Base-by-base conservation (phyloP, 2,113 vertebrate species). In the Oxyura jamaicensis region DNA sequence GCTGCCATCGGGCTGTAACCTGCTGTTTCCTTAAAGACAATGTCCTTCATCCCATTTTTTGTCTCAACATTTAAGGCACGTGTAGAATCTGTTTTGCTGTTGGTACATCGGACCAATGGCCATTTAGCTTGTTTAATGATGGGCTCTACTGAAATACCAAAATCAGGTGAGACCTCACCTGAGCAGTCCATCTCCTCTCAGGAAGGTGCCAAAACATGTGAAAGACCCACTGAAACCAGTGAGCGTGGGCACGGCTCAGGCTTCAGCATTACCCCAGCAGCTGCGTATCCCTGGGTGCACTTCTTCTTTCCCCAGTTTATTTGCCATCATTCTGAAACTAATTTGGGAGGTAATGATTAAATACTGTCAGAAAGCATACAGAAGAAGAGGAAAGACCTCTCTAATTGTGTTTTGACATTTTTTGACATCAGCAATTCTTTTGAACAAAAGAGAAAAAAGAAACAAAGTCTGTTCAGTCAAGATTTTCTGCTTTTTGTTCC, bases 321-420 rank as follows among this genome's bases (percentile, higher is more conserved):
- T 95, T 94, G 59, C 73, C 80, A 29, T 81, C 81, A 52, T 82
- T 93, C 62, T 87, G 69, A 91, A 92, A 39, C 60, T 89, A 39
- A 81, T 84, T 92, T 84, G 74, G 66, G 84, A 95, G 73, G 29
- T 76, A 95, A 68, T 79, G 58, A 93, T 91, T 97, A 72, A 84
- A 84, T 91, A 44, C 81, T 82, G 83, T 92, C 93, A 91, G 80
- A 81, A 92, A 65, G 83, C 60, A n/a, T 33, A 71, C 48, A 75
- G 81, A 75, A 68, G 33, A 82, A 39, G 48, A 71, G 69, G 77
- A 91, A 68, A 96, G 73, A 67, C 73, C 89, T 86, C 73, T 22
- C 44, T 93, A 73, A 84, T 92, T 91, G 58, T 96, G 93, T 95
- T 97, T 93, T 96, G 96, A 93, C 84, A 29, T 84, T 78, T 88